Percentiles rank a stretch among this genome's conserved stretches.
These are phyloP conservation scores for Mellivora capensis DNA, from an alignment of 2,113 vertebrate genomes.

Conservation along the genomic window DNA sequence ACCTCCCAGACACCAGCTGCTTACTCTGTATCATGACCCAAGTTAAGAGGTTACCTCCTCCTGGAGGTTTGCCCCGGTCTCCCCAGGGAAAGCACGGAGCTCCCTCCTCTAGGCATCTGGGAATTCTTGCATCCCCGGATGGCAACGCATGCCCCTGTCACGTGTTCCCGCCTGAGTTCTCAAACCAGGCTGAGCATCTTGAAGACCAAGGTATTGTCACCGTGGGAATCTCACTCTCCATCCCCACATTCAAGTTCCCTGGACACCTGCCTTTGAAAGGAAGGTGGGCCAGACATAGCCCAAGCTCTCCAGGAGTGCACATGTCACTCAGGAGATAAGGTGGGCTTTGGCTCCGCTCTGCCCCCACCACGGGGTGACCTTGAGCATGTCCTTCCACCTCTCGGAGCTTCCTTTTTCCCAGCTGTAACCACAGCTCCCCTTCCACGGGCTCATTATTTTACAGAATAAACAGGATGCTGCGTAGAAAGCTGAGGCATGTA, in stretches of 20 bases:
- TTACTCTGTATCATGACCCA: not conserved
- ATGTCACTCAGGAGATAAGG: not conserved
- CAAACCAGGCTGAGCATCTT: not conserved
- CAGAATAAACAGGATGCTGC: fast-evolving
- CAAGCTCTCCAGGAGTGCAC: not conserved
- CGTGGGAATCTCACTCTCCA: not conserved
- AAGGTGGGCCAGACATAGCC: not conserved
- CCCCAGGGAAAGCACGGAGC: not conserved
- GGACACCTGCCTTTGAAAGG: not conserved
- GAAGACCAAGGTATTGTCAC: not conserved
- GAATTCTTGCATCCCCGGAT: not conserved
- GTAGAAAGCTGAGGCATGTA: not conserved
- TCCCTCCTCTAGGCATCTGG: not conserved
- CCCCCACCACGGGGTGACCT: not conserved
- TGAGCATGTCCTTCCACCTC: not conserved
- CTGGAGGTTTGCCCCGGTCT: not conserved
- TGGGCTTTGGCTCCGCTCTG: not conserved
- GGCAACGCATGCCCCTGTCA: fast-evolving
- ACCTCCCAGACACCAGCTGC: not conserved
- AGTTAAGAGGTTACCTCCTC: too few relatives aligned
- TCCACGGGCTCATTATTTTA: not conserved
- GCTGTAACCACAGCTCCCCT: not conserved
- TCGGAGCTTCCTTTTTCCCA: not conserved
- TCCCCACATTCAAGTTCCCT: not conserved
- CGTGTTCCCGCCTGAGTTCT: not conserved